These are phyloP conservation scores for Platycercus adscitus DNA, from an alignment of 2,113 vertebrate genomes.

Conservation along the genomic window DNA sequence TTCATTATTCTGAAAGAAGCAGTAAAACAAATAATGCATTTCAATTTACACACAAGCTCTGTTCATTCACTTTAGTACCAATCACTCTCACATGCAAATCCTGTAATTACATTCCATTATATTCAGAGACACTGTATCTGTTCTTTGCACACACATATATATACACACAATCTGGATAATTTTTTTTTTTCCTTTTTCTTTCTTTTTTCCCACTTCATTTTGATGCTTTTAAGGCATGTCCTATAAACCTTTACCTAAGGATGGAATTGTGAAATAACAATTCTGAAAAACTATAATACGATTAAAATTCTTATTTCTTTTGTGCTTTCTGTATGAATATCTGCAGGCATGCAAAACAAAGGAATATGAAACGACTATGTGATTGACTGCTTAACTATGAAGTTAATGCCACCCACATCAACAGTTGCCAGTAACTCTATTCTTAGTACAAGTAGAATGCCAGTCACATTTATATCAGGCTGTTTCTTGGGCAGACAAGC, in stretches of 20 bases:
- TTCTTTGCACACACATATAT: neutral
- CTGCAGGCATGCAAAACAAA: neutral
- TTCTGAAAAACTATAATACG: neutral
- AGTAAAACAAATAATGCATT: neutral
- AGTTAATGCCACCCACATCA: neutral
- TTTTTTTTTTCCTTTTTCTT: neutral
- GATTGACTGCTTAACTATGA: conserved; percentile 6
- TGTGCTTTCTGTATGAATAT: neutral
- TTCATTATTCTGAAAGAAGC: neutral
- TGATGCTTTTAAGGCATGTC: neutral
- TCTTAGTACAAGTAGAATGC: conserved; percentile 10
- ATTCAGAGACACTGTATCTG: neutral
- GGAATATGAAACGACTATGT: neutral
- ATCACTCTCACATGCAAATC: neutral
- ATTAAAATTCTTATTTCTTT: neutral
- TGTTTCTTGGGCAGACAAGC: neutral
- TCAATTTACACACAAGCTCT: neutral
- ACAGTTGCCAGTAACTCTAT: conserved; percentile 24
- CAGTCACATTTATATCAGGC: neutral
- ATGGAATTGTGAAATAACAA: neutral
- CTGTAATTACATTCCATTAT: neutral
- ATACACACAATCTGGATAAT: neutral
- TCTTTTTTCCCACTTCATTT: neutral
- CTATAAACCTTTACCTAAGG: neutral
- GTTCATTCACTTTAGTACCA: neutral